phyloP scores from a whole-genome alignment of 1,140 invertebrate species.

The Cyrtorhinus lividipennis region DNA sequence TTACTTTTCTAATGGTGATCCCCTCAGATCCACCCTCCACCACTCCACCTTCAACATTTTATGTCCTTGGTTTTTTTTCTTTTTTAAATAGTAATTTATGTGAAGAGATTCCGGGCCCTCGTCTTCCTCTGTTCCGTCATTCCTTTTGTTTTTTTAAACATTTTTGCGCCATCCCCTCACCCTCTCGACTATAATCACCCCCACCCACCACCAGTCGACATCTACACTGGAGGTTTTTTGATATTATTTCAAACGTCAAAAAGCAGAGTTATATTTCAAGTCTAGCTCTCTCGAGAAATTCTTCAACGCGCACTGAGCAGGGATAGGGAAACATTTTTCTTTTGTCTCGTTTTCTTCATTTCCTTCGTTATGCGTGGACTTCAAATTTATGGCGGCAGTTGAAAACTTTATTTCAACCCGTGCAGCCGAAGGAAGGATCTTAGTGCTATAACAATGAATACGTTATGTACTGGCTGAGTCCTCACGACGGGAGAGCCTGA shows the following conservation, averaged over 20 bases:
- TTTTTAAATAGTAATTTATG: background rate
- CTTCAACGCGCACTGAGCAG: background rate
- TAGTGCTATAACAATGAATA: too few relatives aligned
- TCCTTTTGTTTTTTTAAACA: background rate
- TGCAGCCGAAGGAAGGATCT: background rate
- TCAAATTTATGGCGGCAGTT: background rate
- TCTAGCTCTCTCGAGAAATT: background rate
- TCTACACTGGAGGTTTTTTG: background rate
- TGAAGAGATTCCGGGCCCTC: constrained; percentile 8
- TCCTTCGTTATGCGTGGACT: background rate
- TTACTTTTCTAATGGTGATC: constrained; percentile 2
- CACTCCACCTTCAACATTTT: background rate
- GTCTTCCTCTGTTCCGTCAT: background rate
- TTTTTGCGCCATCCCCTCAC: background rate
- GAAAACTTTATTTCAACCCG: background rate
- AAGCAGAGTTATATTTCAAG: background rate
- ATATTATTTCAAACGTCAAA: background rate
- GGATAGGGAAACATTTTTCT: background rate
- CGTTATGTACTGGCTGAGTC: too few relatives aligned
- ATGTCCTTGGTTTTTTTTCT: constrained; percentile 1
- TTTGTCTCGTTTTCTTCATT: background rate
- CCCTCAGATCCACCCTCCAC: background rate
- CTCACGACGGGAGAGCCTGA: too few relatives aligned
- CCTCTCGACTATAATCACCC: too few relatives aligned
- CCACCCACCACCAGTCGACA: too few relatives aligned